Base-by-base conservation (phyloP, 2,888 invertebrate species). In the Abrostola triplasia region DNA sequence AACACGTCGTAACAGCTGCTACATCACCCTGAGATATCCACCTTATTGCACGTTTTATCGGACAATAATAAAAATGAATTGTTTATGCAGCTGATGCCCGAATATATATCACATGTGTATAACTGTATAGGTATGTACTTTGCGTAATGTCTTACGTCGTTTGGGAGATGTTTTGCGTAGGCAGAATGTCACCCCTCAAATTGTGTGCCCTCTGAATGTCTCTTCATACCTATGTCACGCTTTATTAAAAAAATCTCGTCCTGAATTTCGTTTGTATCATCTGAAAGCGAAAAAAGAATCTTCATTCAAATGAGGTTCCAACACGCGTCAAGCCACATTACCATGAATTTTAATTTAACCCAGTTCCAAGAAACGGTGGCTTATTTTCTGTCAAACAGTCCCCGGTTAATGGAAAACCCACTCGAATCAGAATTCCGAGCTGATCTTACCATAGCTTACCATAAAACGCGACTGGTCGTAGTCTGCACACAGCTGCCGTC, bases 41-140 rank as follows among this genome's bases (percentile, higher is more conserved):
- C 64, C 56, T 69, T 69, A 76, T 74, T 74, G 63, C 64, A 59
- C 47, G 35, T 70, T 76, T 78, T 78, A 77, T 79, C 66, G 54
- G 70, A 67, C 57, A 62, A 47, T 65, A 72, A 79, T 77, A 72
- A 79, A 70, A 67, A 58, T 47, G 44, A 50, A 65, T 67, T 54
- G 64, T 62, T 68, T 65, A 61, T 61, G 64, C 54, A 55, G 35
- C 72, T 62, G 57, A 59, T 71, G 70, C 41, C 12, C 24, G 24
- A 24, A 24, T 24, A 2, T 24, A 24, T 24, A 24, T 24, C 24
- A 24, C 24, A 24, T 24, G 24, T 24, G 24, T 62, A 47, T 13
- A 38, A 9, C 58, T 64, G 53, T 58, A 41, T 44, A n/a, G 11
- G 51, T 10, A 40, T 24, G 47, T 49, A 35, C 38, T 48, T 57